A percentile compares a stretch with the other conserved stretches of the same genome.
Conservation (phyloP, 1,140 invertebrate species). For the Drosophila subobscura region DNA sequence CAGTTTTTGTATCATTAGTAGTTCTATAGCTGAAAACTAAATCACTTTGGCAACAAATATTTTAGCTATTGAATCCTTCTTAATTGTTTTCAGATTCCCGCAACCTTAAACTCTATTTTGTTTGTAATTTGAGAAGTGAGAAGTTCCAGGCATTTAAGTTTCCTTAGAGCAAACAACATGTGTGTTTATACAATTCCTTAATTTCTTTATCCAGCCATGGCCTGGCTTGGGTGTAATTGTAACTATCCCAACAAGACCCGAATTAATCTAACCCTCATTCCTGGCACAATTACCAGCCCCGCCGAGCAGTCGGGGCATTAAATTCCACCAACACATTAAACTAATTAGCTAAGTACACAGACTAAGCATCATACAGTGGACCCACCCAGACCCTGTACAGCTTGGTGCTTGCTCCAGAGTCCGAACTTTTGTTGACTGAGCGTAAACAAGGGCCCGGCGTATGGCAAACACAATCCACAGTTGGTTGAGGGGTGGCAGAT, state of each 20-base stretch:
- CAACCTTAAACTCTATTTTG: too few relatives aligned
- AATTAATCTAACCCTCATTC: slow-evolving; percentile 39
- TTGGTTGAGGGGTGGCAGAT: slow-evolving; percentile 58
- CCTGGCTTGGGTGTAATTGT: background rate
- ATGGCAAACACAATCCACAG: slow-evolving; percentile 64
- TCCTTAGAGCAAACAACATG: too few relatives aligned
- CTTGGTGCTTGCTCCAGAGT: background rate
- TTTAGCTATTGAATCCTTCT: too few relatives aligned
- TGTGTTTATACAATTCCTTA: too few relatives aligned
- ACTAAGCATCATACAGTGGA: slow-evolving; percentile 20
- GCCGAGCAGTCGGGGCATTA: slow-evolving; percentile 30
- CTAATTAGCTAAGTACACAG: slow-evolving; percentile 67
- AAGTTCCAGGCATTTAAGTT: too few relatives aligned
- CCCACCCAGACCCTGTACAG: slow-evolving; percentile 41
- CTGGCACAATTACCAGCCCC: slow-evolving; percentile 8
- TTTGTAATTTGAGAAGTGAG: too few relatives aligned
- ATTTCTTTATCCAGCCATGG: too few relatives aligned
- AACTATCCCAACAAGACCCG: slow-evolving; percentile 44
- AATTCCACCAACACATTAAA: slow-evolving; percentile 54
- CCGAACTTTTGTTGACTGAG: slow-evolving; percentile 53
- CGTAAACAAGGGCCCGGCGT: slow-evolving; percentile 58
- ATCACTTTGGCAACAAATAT: too few relatives aligned
- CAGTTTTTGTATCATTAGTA: too few relatives aligned
- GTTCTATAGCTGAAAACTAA: too few relatives aligned
- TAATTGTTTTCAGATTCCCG: too few relatives aligned